Conservation (phyloP, 92 coral and sea anemone genomes). For the Umimayanthus chanpuru region DNA sequence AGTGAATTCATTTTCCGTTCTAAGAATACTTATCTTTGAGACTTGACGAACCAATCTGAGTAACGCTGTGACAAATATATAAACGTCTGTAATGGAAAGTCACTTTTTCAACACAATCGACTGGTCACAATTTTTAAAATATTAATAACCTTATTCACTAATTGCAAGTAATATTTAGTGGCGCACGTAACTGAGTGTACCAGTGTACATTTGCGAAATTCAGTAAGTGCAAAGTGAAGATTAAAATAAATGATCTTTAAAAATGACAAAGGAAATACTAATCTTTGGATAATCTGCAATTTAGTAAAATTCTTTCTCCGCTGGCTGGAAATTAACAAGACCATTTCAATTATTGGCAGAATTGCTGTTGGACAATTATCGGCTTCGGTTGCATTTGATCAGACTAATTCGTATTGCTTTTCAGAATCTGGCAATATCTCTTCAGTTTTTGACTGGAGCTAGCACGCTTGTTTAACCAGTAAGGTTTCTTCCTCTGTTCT, state of each 20-base stretch:
- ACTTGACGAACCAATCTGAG: background rate
- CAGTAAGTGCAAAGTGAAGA: background rate
- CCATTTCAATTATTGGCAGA: no score
- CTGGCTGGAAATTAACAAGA: no score
- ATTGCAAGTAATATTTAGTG: background rate
- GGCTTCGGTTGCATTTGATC: background rate
- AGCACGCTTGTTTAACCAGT: background rate
- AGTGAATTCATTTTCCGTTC: background rate
- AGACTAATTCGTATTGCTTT: background rate
- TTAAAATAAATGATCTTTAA: no score
- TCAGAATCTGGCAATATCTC: no score
- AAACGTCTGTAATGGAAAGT: background rate
- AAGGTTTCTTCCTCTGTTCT: background rate
- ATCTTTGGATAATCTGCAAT: background rate
- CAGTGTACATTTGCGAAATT: background rate
- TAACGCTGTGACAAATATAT: no score
- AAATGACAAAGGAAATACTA: background rate
- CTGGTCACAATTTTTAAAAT: background rate
- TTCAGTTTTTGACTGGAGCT: no score
- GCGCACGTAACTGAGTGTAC: background rate
- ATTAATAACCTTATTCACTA: no score
- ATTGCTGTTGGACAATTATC: no score
- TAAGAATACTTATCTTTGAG: background rate
- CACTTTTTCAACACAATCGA: background rate
- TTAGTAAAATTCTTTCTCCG: background rate